phyloP scores from a whole-genome alignment of 2,797 vertebrate species.

The Chromobotia macracanthus region DNA sequence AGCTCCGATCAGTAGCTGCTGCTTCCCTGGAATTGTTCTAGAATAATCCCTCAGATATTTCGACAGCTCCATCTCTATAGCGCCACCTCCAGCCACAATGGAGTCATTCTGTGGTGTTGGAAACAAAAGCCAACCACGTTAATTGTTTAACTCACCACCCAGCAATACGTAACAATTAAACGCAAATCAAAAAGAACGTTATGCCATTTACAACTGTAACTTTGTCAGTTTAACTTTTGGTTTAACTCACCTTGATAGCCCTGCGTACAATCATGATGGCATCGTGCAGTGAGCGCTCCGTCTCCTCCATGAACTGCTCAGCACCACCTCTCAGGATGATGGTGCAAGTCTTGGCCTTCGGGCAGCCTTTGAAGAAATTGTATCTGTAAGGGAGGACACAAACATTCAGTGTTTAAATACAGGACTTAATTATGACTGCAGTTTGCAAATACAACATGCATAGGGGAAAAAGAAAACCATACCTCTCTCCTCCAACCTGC shows the following conservation, averaged over 20 bases:
- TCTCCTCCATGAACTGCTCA: slow-evolving; percentile 98
- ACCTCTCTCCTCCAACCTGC: slow-evolving; percentile 98
- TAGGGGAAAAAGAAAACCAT: slow-evolving; percentile 27
- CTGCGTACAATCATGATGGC: slow-evolving; percentile 99
- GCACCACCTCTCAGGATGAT: slow-evolving; percentile 94
- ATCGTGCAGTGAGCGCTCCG: slow-evolving; percentile 93
- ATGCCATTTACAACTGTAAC: not conserved
- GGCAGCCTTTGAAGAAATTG: slow-evolving; percentile 95
- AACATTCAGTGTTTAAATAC: not conserved
- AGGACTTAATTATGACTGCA: not conserved
- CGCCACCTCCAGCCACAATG: slow-evolving; percentile 91
- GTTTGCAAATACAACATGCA: not conserved
- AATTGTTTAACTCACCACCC: not conserved
- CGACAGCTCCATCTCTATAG: slow-evolving; percentile 98
- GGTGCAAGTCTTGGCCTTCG: slow-evolving; percentile 93
- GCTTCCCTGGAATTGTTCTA: slow-evolving; percentile 95
- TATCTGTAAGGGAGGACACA: slow-evolving; percentile 76
- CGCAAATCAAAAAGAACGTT: not conserved
- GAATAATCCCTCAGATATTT: slow-evolving; percentile 94
- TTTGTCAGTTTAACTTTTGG: too few species aligned
- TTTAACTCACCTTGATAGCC: slow-evolving; percentile 87
- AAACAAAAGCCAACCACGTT: not conserved
- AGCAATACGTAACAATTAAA: not conserved
- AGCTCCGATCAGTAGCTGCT: slow-evolving; percentile 94
- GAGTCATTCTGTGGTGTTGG: slow-evolving; percentile 87